Base-by-base conservation (phyloP, 1,140 invertebrate species). In the Cherax destructor region DNA sequence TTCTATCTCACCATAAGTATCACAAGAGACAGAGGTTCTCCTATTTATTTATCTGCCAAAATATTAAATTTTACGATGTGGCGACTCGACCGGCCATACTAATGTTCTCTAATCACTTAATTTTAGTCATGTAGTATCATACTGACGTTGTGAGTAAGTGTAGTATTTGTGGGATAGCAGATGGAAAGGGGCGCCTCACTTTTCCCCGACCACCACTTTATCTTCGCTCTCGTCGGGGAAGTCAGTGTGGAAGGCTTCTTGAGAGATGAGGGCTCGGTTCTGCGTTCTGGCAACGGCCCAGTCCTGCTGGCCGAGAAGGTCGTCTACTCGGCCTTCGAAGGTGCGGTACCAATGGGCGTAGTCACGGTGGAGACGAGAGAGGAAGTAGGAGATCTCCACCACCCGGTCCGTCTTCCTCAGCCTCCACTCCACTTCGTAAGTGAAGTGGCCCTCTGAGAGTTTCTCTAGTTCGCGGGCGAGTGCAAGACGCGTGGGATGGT, bases 341-440 rank as follows among this genome's bases (percentile, higher is more conserved):
- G 88, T 76, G 72, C 92, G 92, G 85, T 93, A 93, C 91, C 92
- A 93, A 61, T 91, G 84, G 50, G 56, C 93, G 49, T 59, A 92
- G 91, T 93, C 81, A 59, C 88, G 61, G 85, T 91, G 85, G 47
- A 91, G 86, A 24, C 79, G 80, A 3, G 92, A 78, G 4, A 91
- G 79, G 72, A 52, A 88, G 69, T 92, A 85, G 6, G 86, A 83
- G 41, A 85, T 91, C 24, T 88, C 81, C 0, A 93, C 85, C 21
- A 92, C 59, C 16, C 86, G 91, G 59, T 93, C 91, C 18, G 81
- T 86, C 85, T 92, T 86, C 41, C 61, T 76, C 30, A 92, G 87
- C 16, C 89, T 85, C 91, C 91, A 92, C 59, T 92, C 91, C n/a
- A 91, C 79, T n/a, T 90, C 91, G 59, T 92, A 91, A 4, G 91